phyloP scores from a whole-genome alignment of 1,140 invertebrate genomes.

The Prorops nasuta region DNA sequence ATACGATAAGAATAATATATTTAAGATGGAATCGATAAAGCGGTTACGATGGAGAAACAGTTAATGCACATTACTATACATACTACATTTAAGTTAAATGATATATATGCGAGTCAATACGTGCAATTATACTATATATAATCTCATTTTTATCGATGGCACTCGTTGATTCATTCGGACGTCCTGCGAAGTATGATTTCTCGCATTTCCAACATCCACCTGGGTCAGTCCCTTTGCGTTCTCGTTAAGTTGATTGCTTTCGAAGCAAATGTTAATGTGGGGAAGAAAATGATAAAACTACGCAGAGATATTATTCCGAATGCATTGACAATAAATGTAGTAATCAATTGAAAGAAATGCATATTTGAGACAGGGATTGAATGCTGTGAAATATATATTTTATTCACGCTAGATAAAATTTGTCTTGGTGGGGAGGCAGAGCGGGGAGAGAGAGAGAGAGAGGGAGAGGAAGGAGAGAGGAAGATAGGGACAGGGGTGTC shows the following conservation, averaged over 20 bases:
- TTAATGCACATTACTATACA: background rate
- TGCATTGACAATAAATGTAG: constrained; percentile 53
- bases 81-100: constrained; percentile 14
- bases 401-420: constrained; percentile 16
- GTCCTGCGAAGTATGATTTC: constrained; percentile 32
- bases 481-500: constrained; percentile 31
- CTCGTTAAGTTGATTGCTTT: background rate
- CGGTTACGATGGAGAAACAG: background rate
- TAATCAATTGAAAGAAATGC: constrained; percentile 22
- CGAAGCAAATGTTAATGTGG: background rate
- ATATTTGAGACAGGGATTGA: constrained; percentile 24
- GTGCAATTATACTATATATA: constrained; percentile 43
- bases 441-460: constrained; percentile 14
- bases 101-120: constrained; percentile 48
- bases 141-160: constrained; percentile 38
- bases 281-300: constrained; percentile 7
- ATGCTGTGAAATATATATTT: constrained; percentile 28
- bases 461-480: constrained; percentile 22
- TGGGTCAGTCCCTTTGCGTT: background rate
- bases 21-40: background rate
- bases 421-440: constrained; percentile 14
- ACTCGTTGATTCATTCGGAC: constrained; percentile 53
- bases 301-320: constrained; percentile 50
- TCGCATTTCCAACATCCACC: background rate
- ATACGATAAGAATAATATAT: background rate